Base-by-base conservation (phyloP, 2,113 vertebrate genomes). In the Siniperca chuatsi region DNA sequence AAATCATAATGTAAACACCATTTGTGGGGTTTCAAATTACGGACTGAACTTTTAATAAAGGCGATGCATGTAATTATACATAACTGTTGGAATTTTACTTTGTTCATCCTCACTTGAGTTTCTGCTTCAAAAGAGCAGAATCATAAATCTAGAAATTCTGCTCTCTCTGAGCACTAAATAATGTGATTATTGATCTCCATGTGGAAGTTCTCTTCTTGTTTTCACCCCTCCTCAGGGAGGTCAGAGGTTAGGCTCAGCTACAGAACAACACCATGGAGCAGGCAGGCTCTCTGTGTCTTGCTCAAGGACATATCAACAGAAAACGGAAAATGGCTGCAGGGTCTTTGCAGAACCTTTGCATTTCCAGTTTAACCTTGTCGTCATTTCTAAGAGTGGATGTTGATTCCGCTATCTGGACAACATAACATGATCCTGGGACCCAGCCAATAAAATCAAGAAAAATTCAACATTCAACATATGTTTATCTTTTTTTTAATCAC, bases 131-230 rank as follows among this genome's bases (percentile, higher is more conserved):
- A 8, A 48, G 6, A 62, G 44, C 73, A 54, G 9, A n/a, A 58
- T 73, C 70, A 54, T 52, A 64, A 52, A 62, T 64, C 25, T 16
- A n/a, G 11, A 62, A n/a, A 16, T 25, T 0, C 33, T 0, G 23
- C 16, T 23, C 50, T 52, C 8, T 33, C 1, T 33, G 18, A 83
- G 40, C 55, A 62, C 46, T 18, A 44, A 74, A 66, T 73, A 11
- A 46, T 15, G 5, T 58, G 21, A 68, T 79, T 44, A 79, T 54
- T 62, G 57, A 76, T 62, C 44, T 69, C 44, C 11, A 68, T 33
- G 33, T 70, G 33, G 18, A 62, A 62, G 68, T 69, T 76, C 23
- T 52, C 6, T 10, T 50, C 10, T 74, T 12, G 5, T 25, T 62
- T 11, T 57, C 37, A 73, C 12, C 44, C 7, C 16, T 72, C 7